Evolutionary conservation across 2,888 invertebrate species (phyloP).

Genomic region (Junonia oenone): DNA sequence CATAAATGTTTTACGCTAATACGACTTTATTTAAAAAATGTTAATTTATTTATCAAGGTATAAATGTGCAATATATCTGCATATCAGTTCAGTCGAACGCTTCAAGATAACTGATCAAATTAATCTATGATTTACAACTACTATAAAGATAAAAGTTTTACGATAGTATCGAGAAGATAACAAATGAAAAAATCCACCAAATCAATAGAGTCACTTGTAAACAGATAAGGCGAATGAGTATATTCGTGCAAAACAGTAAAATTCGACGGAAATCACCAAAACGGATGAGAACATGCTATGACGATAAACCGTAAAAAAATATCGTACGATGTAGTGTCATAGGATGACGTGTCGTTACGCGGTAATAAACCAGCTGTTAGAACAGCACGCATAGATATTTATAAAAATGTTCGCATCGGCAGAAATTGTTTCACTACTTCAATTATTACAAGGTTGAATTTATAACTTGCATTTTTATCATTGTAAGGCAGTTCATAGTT

Average conservation of each 20-base stretch:
- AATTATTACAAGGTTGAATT: neutral
- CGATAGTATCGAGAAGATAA: constrained; percentile 15
- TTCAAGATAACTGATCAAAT: neutral
- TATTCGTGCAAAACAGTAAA: constrained; percentile 10
- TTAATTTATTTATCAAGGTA: neutral
- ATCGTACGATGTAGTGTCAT: constrained; percentile 67
- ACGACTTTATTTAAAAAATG: neutral
- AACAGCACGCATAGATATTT: neutral
- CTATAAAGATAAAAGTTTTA: constrained; percentile 21
- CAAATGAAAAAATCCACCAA: constrained; percentile 9
- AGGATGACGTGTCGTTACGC: constrained; percentile 50
- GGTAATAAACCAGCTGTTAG: constrained; percentile 12
- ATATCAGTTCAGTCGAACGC: neutral
- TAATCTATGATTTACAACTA: constrained; percentile 19
- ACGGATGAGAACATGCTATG: constrained; percentile 27
- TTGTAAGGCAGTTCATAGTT: too few relatives aligned
- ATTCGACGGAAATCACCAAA: constrained; percentile 10
- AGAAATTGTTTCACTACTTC: neutral
- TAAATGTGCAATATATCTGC: neutral
- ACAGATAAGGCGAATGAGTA: neutral
- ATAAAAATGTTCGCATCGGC: neutral
- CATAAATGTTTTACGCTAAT: neutral
- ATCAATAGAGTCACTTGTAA: neutral
- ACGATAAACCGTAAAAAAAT: constrained; percentile 44
- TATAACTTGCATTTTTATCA: neutral